Base-by-base conservation (phyloP, 2,113 vertebrate genomes). In the Alethe castanea region DNA sequence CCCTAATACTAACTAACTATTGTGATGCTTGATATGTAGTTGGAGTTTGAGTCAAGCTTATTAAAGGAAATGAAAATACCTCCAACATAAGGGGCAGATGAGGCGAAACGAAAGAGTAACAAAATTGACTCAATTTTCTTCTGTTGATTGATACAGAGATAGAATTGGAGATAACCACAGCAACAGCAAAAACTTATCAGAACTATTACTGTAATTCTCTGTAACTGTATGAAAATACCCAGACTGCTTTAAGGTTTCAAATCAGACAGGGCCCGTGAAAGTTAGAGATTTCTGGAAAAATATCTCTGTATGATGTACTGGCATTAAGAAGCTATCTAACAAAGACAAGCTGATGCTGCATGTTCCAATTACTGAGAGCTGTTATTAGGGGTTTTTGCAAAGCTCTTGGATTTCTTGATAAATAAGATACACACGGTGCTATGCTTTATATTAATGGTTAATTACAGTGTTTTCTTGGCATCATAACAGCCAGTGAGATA, bases 361-460 rank as follows among this genome's bases (percentile, higher is more conserved):
- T 94, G 78, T 95, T 96, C 94, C 83, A 95, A 70, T 97, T 95
- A 96, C 57, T 35, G 59, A 65, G n/a, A 85, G 66, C 81, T 78
- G 81, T 94, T 95, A 96, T 70, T 79, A 64, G 52, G 62, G 78
- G 17, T 76, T 91, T 73, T 81, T 91, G 83, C 38, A 67, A 84
- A 76, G 81, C 74, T 87, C 57, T 69, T 71, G 92, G 90, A 92
- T 95, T 92, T 90, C 79, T 48, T 88, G 92, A 96, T 94, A 96
- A 95, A 90, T 84, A 95, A 69, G 66, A 71, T 38, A 90, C 44
- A 90, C 35, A 76, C 19, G 44, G 57, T 57, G 29, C 20, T 86
- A 26, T 93, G 47, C 79, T 42, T 78, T 94, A 95, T 92, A 96
- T 48, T 59, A 94, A 70, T 65, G 18, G 48, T 50, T 95, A 97